A percentile compares a stretch with the other conserved stretches of the same genome.
phyloP scores from a whole-genome alignment of 2,113 vertebrate species.

The Oostethus manadensis region DNA sequence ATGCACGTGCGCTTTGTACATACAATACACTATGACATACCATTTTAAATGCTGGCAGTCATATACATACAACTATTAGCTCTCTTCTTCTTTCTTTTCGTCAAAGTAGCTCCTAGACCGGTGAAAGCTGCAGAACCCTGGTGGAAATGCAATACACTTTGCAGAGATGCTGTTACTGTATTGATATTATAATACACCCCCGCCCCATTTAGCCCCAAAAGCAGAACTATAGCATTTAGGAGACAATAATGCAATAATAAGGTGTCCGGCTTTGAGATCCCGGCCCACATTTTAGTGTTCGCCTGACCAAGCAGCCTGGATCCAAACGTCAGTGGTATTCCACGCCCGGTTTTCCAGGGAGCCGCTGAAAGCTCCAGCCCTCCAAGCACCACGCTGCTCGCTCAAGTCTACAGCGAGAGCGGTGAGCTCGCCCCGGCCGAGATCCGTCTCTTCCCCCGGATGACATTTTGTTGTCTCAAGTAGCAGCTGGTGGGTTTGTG shows the following conservation, averaged over 20 bases:
- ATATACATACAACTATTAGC: too few species aligned
- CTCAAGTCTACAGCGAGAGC: conserved; percentile 59
- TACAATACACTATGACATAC: too few species aligned
- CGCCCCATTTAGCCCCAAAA: too few species aligned
- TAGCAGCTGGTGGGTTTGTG: conserved; percentile 15
- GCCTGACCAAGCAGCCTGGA: conserved; percentile 37
- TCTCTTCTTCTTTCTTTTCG: too few species aligned
- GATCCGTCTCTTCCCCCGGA: conserved; percentile 50
- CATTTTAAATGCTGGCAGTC: too few species aligned
- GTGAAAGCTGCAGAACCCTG: too few species aligned
- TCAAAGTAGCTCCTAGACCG: too few species aligned
- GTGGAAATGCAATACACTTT: too few species aligned
- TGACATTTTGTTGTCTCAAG: conserved; percentile 33
- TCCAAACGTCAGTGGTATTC: conserved; percentile 51
- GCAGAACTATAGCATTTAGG: too few species aligned
- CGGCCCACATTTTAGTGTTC: conserved; percentile 47
- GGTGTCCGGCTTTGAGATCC: conserved; percentile 12
- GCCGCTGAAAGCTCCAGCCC: conserved; percentile 65
- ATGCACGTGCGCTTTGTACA: too few species aligned
- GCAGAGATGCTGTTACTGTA: too few species aligned
- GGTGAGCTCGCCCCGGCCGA: conserved; percentile 55
- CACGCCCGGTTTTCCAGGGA: conserved; percentile 70
- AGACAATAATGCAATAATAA: neutral
- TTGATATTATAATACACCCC: too few species aligned
- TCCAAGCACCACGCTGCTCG: conserved; percentile 57